Conservation (phyloP, 2,888 invertebrate species). For the Melieria omissa region DNA sequence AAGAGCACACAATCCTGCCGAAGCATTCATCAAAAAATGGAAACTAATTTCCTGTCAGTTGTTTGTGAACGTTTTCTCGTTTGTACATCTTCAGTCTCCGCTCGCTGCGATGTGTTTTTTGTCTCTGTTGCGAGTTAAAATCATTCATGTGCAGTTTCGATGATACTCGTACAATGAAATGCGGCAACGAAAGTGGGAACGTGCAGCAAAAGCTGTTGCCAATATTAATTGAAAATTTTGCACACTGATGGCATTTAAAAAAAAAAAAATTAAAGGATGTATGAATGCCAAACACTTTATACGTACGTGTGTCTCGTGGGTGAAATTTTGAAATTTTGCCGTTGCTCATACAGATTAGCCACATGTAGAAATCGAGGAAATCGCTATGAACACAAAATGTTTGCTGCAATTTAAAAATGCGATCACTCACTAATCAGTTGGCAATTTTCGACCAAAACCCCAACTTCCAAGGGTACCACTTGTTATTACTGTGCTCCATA, state of each 20-base stretch:
- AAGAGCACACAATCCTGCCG: slow-evolving; percentile 56
- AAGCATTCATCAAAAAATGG: slow-evolving; percentile 67
- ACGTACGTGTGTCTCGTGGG: no score
- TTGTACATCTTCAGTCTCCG: background rate
- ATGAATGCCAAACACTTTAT: no score
- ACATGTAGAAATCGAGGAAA: no score
- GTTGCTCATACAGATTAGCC: no score
- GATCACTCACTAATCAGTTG: no score
- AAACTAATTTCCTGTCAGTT: slow-evolving; percentile 66
- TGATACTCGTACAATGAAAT: background rate
- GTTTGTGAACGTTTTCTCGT: slow-evolving; percentile 52
- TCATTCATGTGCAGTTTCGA: slow-evolving; percentile 48
- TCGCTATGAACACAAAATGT: no score
- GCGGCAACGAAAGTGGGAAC: background rate
- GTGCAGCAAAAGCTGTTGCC: slow-evolving; percentile 41
- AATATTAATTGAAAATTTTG: slow-evolving; percentile 67
- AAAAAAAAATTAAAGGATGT: background rate
- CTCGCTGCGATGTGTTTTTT: slow-evolving; percentile 24
- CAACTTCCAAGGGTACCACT: no score
- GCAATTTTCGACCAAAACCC: no score
- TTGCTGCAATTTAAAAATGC: no score
- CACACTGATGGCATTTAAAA: slow-evolving; percentile 65
- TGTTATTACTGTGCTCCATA: no score
- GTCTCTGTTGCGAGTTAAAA: slow-evolving; percentile 41
- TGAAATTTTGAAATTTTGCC: no score